Evolutionary conservation across 2,113 vertebrate genomes (phyloP).

Genomic region (Ibidorhyncha struthersii): DNA sequence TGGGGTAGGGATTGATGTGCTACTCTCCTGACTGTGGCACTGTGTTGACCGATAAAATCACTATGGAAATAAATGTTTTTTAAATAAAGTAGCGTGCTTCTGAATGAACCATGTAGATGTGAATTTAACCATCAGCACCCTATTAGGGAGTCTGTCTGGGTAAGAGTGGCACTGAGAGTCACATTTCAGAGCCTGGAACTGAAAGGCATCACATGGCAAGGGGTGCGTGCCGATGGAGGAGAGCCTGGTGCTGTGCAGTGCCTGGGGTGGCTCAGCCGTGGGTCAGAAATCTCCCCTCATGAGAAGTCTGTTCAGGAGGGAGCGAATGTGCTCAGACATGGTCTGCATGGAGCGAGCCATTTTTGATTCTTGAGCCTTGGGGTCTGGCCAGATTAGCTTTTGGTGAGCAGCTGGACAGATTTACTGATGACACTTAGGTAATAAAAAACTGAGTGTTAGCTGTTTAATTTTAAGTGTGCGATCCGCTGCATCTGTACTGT

Average conservation of each 20-base stretch:
- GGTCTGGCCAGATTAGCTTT: background rate
- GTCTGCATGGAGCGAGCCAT: background rate
- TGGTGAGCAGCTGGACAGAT: background rate
- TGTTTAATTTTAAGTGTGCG: constrained; percentile 4
- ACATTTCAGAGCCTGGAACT: background rate
- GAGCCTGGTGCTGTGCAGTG: background rate
- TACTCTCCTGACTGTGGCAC: background rate
- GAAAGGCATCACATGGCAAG: background rate
- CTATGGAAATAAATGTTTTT: constrained; percentile 54
- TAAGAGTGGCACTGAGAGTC: background rate
- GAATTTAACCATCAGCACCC: background rate
- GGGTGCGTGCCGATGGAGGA: background rate
- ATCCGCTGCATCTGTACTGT: background rate
- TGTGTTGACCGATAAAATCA: background rate
- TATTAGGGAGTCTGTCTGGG: background rate
- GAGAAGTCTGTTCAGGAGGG: background rate
- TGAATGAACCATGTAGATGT: background rate
- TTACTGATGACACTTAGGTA: background rate
- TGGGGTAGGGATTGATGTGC: constrained; percentile 48
- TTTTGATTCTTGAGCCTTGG: background rate
- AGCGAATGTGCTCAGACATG: background rate
- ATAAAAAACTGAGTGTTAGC: background rate
- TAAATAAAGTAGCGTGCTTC: background rate
- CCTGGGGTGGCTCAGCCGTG: fast-evolving
- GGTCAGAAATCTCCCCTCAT: background rate